Base-by-base conservation (phyloP, 2,888 invertebrate genomes). In the Sylvicola cinctus region DNA sequence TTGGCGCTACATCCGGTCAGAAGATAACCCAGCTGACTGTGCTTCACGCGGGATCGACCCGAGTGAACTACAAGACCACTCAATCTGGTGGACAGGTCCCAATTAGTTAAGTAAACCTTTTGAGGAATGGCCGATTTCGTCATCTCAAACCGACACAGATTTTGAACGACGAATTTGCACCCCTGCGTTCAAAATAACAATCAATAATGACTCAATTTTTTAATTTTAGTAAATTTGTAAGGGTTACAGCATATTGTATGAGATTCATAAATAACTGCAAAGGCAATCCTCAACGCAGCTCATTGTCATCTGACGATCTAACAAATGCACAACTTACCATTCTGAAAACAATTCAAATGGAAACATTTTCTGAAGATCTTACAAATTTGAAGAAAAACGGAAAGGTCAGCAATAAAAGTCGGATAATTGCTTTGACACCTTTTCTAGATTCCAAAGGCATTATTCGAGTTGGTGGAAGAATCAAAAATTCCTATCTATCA, bases 51-150 rank as follows among this genome's bases (percentile, higher is more conserved):
- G 31, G 2, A 11, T 31, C 3, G 10, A 28, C n/a, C 35, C 31
- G 10, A 7, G 5, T 11, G 6, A 34, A 34, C 15, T 34, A 10
- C 3, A 13, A 3, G 2, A 30, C 3, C 13, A 34, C 16, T 3
- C 10, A 11, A 15, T 34, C 17, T 34, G 29, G 29, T 34, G 34
- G 34, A 23, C 29, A 11, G 34, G 30, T 12, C 34, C 34, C 8
- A 4, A 14, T 8, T 34, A 29, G 34, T 14, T 34, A 8, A 8
- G 2, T 12, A 17, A 29, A 15, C 20, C 17, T 2, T 3, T 17
- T 15, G 29, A 34, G 8, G n/a, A 29, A 2, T 4, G 12, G 16
- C 28, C 13, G 11, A n/a, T 8, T 8, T 20, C 8, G 8, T 8
- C 20, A 20, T 20, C 8, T 6, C 4, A 20, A 20, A 20, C 20